Evolutionary conservation across 2,797 vertebrate genomes (phyloP).

Genomic region (Perodicticus potto): DNA sequence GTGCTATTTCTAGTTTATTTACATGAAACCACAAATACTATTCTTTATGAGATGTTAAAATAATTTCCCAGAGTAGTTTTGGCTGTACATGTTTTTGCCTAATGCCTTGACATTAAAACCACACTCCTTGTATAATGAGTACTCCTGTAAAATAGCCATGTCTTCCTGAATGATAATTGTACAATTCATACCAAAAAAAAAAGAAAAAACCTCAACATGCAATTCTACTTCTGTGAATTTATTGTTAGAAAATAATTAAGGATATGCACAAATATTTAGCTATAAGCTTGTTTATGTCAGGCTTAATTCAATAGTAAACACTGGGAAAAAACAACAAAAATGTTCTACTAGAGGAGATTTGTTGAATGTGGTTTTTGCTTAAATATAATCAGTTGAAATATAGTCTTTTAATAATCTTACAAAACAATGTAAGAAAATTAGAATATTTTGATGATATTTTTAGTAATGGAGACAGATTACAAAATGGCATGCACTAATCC

Average conservation of each 20-base stretch:
- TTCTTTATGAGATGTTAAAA: not conserved
- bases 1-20: not conserved
- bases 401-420: not conserved
- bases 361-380: not conserved
- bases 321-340: not conserved
- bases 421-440: not conserved
- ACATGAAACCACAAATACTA: not conserved
- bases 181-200: not conserved
- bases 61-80: conserved; percentile 22
- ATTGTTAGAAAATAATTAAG: not conserved
- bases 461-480: not conserved
- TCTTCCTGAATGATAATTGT: not conserved
- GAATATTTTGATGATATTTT: not conserved
- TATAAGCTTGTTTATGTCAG: not conserved
- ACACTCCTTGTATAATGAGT: not conserved
- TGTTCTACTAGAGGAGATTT: not conserved
- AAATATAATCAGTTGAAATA: not conserved
- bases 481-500: not conserved
- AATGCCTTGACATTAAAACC: not conserved
- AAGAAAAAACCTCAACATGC: not conserved
- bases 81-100: not conserved
- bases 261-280: not conserved
- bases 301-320: not conserved
- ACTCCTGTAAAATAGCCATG: not conserved
- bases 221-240: not conserved